Evolutionary conservation across 37 sponge, comb jelly and placozoan genomes (phyloP).

Genomic region (Amphimedon queenslandica): DNA sequence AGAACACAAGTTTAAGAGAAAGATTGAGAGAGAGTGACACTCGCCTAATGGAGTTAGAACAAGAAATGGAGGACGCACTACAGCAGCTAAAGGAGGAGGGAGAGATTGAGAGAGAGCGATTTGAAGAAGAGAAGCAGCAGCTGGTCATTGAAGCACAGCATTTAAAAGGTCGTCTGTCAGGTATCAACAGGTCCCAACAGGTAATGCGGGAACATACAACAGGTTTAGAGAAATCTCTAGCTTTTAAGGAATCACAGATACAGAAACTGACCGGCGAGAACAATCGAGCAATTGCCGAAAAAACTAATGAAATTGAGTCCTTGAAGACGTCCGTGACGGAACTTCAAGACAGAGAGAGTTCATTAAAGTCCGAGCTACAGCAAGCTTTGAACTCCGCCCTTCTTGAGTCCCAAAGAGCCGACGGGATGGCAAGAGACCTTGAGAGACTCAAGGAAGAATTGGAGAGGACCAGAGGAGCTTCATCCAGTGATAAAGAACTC

Average conservation of each 20-base stretch:
- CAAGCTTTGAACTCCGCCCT: not conserved
- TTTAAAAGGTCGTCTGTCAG: conserved; percentile 50
- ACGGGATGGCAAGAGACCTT: conserved; percentile 12
- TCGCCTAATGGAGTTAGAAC: not conserved
- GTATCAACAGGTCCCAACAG: conserved; percentile 46
- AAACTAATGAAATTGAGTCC: conserved; percentile 55
- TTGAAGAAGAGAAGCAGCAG: conserved; percentile 32
- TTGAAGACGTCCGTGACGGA: not conserved
- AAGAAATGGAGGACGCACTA: not conserved
- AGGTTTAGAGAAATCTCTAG: conserved; percentile 51
- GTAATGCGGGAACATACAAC: conserved; percentile 54
- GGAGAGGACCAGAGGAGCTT: not conserved
- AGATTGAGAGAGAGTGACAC: not conserved
- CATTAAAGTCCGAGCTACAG: conserved; percentile 15
- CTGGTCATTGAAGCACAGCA: conserved; percentile 39
- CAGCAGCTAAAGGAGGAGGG: conserved; percentile 21
- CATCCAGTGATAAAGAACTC: too few species aligned
- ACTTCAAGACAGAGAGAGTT: conserved; percentile 9
- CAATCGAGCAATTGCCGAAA: conserved; percentile 12
- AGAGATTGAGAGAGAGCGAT: conserved; percentile 34
- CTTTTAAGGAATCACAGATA: conserved; percentile 49
- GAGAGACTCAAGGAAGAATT: conserved; percentile 24
- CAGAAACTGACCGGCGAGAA: conserved; percentile 30
- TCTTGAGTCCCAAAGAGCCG: conserved; percentile 19
- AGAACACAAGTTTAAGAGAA: not conserved